phyloP scores from a whole-genome alignment of 2,888 invertebrate genomes.

The Tortrix viridana region DNA sequence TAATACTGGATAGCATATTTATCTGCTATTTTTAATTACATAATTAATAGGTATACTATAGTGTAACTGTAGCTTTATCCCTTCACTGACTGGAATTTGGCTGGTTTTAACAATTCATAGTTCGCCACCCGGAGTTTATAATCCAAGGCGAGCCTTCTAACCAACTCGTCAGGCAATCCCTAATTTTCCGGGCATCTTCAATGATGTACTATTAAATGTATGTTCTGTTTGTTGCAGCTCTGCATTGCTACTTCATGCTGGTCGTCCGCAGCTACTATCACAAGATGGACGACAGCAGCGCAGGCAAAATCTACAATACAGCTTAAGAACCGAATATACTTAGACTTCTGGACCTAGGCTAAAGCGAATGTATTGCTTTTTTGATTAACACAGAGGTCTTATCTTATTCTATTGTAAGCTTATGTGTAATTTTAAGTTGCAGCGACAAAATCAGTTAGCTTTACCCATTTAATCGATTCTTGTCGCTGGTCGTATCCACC shows the following conservation, averaged over 20 bases:
- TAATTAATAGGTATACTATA: no score
- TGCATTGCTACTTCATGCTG: conserved; percentile 27
- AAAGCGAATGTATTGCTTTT: background rate
- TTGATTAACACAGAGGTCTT: no score
- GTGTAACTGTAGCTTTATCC: no score
- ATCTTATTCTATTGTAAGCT: no score
- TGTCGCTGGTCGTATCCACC: conserved; percentile 10
- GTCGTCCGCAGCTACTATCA: conserved; percentile 28
- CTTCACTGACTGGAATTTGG: no score
- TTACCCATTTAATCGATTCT: conserved; percentile 1
- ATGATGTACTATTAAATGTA: background rate
- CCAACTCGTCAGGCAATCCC: no score
- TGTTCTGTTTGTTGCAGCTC: conserved; percentile 16
- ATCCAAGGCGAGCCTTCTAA: no score
- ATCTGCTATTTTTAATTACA: no score
- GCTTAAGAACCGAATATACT: conserved; percentile 11
- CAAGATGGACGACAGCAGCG: conserved; percentile 32
- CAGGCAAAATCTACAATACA: conserved; percentile 34
- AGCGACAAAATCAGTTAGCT: conserved; percentile 12
- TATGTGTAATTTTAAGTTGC: background rate
- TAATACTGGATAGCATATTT: no score
- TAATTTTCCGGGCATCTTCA: no score
- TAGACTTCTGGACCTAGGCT: background rate
- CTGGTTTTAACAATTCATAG: no score
- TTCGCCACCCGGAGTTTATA: no score